These are phyloP conservation scores for Loriculus beryllinus DNA, from an alignment of 2,797 vertebrate species.

Conservation along the genomic window DNA sequence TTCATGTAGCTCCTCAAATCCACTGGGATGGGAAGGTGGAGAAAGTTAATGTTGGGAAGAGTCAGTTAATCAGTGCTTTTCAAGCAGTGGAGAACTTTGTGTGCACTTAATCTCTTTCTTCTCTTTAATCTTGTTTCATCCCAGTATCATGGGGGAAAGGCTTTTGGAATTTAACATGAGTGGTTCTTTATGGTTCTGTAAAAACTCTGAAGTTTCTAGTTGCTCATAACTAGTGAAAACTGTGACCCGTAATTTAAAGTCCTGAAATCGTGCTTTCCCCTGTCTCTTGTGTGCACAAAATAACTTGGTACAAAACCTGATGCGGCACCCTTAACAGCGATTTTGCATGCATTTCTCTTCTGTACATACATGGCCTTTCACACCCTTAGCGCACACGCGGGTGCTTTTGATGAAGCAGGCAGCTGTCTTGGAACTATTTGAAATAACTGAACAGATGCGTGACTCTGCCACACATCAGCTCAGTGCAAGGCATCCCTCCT, in stretches of 20 bases:
- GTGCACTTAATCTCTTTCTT: not conserved
- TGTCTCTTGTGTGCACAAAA: not conserved
- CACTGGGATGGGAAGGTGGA: not conserved
- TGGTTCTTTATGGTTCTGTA: not conserved
- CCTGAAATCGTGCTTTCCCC: not conserved
- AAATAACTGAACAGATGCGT: constrained; percentile 19
- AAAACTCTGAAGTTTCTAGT: not conserved
- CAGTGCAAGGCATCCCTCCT: not conserved
- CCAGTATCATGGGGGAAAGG: not conserved
- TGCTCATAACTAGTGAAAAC: not conserved
- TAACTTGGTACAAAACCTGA: not conserved
- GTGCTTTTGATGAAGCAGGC: not conserved
- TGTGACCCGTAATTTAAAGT: not conserved
- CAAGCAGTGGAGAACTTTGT: not conserved
- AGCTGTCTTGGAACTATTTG: constrained; percentile 13
- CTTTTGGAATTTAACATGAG: not conserved
- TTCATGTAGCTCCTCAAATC: not conserved
- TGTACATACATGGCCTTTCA: not conserved
- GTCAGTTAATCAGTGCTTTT: not conserved
- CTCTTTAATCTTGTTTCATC: not conserved
- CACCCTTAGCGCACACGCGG: accelerated
- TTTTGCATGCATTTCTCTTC: not conserved
- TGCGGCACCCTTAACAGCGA: not conserved
- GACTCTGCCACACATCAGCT: not conserved
- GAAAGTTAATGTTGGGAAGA: not conserved